A percentile compares a stretch with the other conserved stretches of the same genome.
These are phyloP conservation scores for Cardiocondyla obscurior DNA, from an alignment of 1,140 invertebrate species.

Conservation along the genomic window DNA sequence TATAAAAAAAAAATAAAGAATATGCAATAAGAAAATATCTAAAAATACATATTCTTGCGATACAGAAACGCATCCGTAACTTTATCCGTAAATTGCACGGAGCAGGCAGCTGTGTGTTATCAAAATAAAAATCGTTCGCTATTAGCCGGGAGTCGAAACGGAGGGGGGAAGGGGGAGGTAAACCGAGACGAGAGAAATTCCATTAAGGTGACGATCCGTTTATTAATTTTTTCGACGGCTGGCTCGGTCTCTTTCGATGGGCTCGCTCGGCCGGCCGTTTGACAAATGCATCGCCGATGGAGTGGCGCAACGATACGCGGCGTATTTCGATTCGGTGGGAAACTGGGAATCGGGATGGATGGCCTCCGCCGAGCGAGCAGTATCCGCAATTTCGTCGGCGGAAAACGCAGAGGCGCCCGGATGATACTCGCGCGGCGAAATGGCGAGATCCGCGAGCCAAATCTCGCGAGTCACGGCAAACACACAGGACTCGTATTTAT, in stretches of 20 bases:
- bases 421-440: conserved; percentile 30
- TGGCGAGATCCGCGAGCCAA: conserved; percentile 19
- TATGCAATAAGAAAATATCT: neutral
- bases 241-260: conserved; percentile 29
- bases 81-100: neutral
- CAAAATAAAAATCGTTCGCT: neutral
- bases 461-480: neutral
- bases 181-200: conserved; percentile 20
- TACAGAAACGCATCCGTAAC: neutral
- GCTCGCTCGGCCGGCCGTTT: conserved; percentile 34
- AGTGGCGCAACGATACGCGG: conserved; percentile 47
- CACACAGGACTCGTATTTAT: neutral
- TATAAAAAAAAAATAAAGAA: neutral
- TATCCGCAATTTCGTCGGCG: conserved; percentile 50
- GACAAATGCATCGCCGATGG: conserved; percentile 58
- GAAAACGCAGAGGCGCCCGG: conserved; percentile 22
- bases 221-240: conserved; percentile 45
- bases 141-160: neutral
- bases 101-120: neutral
- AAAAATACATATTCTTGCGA: neutral
- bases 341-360: conserved; percentile 47
- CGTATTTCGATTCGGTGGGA: conserved; percentile 47
- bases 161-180: neutral
- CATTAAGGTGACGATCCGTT: conserved; percentile 47
- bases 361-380: conserved; percentile 33